Conservation (phyloP, 92 coral and sea anemone species). For the Epizoanthus scotinus region DNA sequence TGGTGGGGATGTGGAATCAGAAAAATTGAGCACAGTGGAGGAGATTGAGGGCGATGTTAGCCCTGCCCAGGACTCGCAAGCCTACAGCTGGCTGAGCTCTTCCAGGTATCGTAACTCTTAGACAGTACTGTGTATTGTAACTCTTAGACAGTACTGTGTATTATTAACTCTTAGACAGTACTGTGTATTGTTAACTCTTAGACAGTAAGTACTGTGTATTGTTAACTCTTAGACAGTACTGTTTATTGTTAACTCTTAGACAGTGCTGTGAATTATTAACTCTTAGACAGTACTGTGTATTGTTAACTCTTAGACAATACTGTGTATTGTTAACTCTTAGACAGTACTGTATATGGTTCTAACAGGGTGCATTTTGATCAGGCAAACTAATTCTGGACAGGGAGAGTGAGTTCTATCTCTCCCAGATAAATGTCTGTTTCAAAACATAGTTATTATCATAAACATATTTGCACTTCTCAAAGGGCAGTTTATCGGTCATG, state of each 20-base stretch:
- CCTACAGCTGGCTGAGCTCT: background rate
- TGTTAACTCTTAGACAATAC: conserved; percentile 7
- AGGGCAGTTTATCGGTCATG: too few species aligned
- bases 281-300: conserved; percentile 4
- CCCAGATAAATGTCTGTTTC: too few species aligned
- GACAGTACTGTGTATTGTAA: conserved; percentile 5
- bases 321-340: conserved; percentile 3
- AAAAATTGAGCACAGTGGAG: background rate
- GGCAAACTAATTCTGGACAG: too few species aligned
- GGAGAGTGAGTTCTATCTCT: too few species aligned
- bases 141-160: conserved; percentile 3
- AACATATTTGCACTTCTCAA: too few species aligned
- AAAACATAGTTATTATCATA: too few species aligned
- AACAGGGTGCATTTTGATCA: too few species aligned
- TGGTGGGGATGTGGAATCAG: background rate
- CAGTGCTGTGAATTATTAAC: conserved; percentile 5
- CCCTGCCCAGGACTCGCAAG: background rate
- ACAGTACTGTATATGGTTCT: background rate
- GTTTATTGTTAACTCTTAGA: conserved; percentile 1
- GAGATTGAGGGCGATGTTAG: too few species aligned
- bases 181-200: conserved; percentile 7
- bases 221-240: conserved; percentile 11
- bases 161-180: conserved; percentile 10
- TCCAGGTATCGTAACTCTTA: conserved; percentile 18
- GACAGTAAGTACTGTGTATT: conserved; percentile 2